Percentiles rank a stretch among this genome's conserved stretches.
Evolutionary conservation across 2,113 vertebrate species (phyloP).

Genomic region (Semicossyphus pulcher): DNA sequence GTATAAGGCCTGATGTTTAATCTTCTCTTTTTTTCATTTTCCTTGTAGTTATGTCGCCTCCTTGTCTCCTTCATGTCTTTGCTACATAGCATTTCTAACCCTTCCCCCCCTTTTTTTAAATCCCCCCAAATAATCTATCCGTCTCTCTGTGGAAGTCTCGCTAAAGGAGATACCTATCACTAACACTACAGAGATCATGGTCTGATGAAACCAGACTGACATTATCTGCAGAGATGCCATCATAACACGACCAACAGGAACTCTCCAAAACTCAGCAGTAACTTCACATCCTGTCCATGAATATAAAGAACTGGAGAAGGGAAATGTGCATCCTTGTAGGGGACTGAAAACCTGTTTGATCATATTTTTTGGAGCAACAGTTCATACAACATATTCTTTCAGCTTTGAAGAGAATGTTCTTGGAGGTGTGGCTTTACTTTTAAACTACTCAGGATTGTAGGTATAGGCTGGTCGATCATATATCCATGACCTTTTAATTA

Average conservation of each 20-base stretch:
- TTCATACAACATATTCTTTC: background rate
- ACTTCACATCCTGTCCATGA: background rate
- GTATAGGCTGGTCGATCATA: no score
- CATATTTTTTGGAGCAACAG: background rate
- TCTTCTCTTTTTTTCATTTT: constrained; percentile 35
- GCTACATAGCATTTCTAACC: background rate
- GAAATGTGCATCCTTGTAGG: background rate
- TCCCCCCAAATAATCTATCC: background rate
- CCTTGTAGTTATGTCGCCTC: constrained; percentile 30
- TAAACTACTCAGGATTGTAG: no score
- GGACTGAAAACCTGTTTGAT: no score
- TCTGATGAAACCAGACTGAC: constrained; percentile 10
- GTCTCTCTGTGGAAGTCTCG: background rate
- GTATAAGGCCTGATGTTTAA: constrained; percentile 40
- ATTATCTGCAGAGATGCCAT: constrained; percentile 2
- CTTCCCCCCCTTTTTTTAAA: background rate
- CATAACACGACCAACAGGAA: background rate
- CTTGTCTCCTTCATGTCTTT: background rate
- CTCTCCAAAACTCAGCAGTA: background rate
- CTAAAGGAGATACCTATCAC: constrained; percentile 3
- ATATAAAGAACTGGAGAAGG: constrained; percentile 11
- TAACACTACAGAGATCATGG: background rate
- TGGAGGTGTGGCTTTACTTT: no score
- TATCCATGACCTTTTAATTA: no score
- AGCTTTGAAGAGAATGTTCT: no score